Base-by-base conservation (phyloP, 2,888 invertebrate genomes). In the Leucophenga maculata region DNA sequence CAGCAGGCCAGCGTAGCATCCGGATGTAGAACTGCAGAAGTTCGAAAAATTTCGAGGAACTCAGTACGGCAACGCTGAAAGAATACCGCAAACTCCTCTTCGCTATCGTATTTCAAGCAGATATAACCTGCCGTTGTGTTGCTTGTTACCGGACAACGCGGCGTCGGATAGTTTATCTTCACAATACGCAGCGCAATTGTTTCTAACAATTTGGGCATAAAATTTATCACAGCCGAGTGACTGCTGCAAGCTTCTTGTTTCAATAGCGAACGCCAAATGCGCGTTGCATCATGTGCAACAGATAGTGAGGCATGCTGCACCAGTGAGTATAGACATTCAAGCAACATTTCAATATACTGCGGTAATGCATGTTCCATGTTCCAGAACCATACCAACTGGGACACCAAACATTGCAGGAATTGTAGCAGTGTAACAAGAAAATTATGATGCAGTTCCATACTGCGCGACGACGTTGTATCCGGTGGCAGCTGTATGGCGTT, bases 351-450 rank as follows among this genome's bases (percentile, higher is more conserved):
- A 85, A 94, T 94, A 14, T 92, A 91, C 59, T 90, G 89, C 22
- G 90, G 88, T 1, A 90, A 86, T 9, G 89, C 89, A 31, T 91
- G 91, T 65, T 93, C 93, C 84, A 93, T 93, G 71, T 93, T 93
- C 95, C 95, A 96, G 11, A 97, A 88, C 0, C 92, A 91, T 70
- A 93, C 94, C 32, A 97, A 88, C 85, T 96, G 96, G 67, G 93
- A 93, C 1, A 94, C 94, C 77, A 97, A 90, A 1, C 96, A 96
- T 1, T 92, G 92, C 48, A 96, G 86, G 69, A 94, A 93, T 89
- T 94, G 94, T 50, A 93, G 92, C 1, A 97, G 89, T 84, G 94
- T 94, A 87, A 97, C 97, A 52, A 97, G 91, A 87, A 97, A 97
- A 78, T 94, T 89, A 87, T 96, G 96, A 86, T 94, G 86, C 71